Evolutionary conservation across 2,888 invertebrate species (phyloP).

Genomic region (Cataglyphis albicans): DNA sequence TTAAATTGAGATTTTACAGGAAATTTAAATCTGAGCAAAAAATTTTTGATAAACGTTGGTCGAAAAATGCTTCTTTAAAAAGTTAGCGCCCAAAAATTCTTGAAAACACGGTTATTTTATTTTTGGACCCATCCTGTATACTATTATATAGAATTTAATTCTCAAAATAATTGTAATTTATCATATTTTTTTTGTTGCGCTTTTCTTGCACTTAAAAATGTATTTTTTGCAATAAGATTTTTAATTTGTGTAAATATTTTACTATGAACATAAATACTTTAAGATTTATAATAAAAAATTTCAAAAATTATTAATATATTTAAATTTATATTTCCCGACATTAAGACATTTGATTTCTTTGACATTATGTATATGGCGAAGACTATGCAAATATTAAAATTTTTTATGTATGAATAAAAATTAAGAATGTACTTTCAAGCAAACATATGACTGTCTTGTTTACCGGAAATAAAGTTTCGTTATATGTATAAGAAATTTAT

Average conservation of each 20-base stretch:
- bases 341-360: not conserved
- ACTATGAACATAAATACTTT: not conserved
- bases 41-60: too few relatives aligned
- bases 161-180: not conserved
- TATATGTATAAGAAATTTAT: conserved; percentile 4
- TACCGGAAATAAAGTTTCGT: conserved; percentile 60
- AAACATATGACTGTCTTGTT: conserved; percentile 26
- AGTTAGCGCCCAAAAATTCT: too few relatives aligned
- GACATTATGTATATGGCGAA: not conserved
- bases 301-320: not conserved
- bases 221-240: not conserved
- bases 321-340: not conserved
- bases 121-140: too few relatives aligned
- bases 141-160: not conserved
- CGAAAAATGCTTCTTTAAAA: too few relatives aligned
- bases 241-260: not conserved
- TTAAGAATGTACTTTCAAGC: not conserved
- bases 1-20: too few relatives aligned
- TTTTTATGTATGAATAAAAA: not conserved
- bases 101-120: too few relatives aligned
- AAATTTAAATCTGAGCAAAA: too few relatives aligned
- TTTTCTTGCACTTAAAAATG: not conserved
- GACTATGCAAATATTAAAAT: not conserved
- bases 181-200: not conserved
- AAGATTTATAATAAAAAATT: not conserved